Percentiles rank a stretch among this genome's conserved stretches.
Conservation (phyloP, 2,888 invertebrate species). For the Trypoxylon attenuatum region DNA sequence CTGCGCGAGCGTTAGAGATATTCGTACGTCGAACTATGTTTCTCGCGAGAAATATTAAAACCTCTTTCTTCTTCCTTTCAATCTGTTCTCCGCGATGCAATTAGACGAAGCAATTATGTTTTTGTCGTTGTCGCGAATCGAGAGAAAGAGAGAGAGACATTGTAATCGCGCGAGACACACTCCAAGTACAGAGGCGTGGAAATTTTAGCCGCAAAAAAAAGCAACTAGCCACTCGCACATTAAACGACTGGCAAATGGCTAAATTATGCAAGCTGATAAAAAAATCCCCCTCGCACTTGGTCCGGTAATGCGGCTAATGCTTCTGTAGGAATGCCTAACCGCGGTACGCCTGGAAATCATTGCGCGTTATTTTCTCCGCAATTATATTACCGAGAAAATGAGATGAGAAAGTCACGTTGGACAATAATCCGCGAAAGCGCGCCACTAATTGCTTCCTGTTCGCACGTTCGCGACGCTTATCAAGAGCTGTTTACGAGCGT, state of each 20-base stretch:
- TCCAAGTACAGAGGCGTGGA: neutral
- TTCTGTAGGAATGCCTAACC: conserved; percentile 32
- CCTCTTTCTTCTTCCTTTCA: too few relatives aligned
- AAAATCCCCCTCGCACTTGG: conserved; percentile 21
- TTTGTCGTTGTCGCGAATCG: conserved; percentile 5
- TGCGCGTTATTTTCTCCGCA: conserved; percentile 56
- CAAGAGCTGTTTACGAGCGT: too few relatives aligned
- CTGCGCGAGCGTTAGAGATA: too few relatives aligned
- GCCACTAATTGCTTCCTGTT: conserved; percentile 56
- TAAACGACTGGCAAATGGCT: conserved; percentile 26
- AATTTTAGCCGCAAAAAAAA: conserved; percentile 12
- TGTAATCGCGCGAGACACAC: neutral
- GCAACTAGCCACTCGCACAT: conserved; percentile 3
- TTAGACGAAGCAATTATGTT: conserved; percentile 23
- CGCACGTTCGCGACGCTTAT: too few relatives aligned
- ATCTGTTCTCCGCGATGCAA: conserved; percentile 12
- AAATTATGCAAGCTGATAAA: conserved; percentile 38
- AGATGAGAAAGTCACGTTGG: conserved; percentile 53
- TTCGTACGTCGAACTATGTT: too few relatives aligned
- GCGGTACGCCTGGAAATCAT: conserved; percentile 43
- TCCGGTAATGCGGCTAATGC: conserved; percentile 34
- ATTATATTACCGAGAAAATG: conserved; percentile 56
- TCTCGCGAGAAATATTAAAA: neutral
- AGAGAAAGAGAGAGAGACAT: neutral
- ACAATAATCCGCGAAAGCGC: conserved; percentile 56